Evolutionary conservation across 2,888 invertebrate genomes (phyloP), one percentile per base, ranked within the genome.

Genomic region (Leptinotarsa tumamoca): DNA sequence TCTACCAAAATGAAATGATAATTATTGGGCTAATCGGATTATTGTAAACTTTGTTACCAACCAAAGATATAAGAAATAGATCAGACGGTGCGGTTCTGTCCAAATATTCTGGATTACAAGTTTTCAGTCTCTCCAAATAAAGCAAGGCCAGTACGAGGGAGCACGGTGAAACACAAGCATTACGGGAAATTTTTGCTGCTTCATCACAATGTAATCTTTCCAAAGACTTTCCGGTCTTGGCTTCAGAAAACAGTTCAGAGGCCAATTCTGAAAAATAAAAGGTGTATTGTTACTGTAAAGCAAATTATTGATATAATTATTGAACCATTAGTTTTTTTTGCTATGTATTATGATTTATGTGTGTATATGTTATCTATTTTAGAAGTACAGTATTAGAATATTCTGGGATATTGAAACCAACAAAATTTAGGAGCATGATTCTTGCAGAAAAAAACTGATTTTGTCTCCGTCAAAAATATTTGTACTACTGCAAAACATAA

Each of bases 51-150:
- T 74, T 21, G 54, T 58, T 72, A 87, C 90, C 89, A 89, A 97
- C 98, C 93, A 98, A 90, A 75, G 98, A 97, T 79, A 98, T 95
- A 75, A 99, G 92, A 89, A 98, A 98, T 76, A 99, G 92, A 87
- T 98, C 97, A 50, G 96, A 95, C 49, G 98, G 97, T 50, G 95
- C 93, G 69, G 96, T 93, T 84, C 92, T 90, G 82, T 94, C 92
- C 78, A 98, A 91, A 89, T 97, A 98, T 81, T 94, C 93, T 0
- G 95, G 94, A 90, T 96, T 95, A 83, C 92, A 91, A 78, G 91
- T 90, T 87, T 95, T 94, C 72, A 99, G 91, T 80, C 98, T 92
- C 89, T 98, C 98, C 83, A 98, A 91, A 89, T 99, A 99, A 66
- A 98, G 91, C 85, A 99, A 90, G 49, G 98, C 98, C 84, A 98